Base-by-base conservation (phyloP, 2,797 vertebrate species). In the Enteromius anoplus region DNA sequence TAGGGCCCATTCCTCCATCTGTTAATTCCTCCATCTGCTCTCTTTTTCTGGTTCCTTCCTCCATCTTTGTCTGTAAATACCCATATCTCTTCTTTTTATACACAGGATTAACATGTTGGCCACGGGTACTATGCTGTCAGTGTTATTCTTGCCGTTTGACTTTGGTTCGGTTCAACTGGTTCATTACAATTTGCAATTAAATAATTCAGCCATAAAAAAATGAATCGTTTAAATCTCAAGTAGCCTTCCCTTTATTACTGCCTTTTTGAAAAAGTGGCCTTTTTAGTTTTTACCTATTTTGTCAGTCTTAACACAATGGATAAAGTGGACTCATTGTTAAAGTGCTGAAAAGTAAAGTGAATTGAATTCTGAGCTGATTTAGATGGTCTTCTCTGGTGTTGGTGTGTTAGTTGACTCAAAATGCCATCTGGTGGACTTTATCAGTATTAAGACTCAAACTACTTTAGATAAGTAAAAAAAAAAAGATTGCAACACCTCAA, bases 401-500 rank as follows among this genome's bases (percentile, higher is more conserved):
- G 32, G 29, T 72, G 78, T 87, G 64, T 89, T 85, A 53, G 86
- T 80, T 87, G 84, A 85, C 86, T 83, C 86, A 88, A 89, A 85
- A 76, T 81, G 89, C 89, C 93, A 91, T 90, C 91, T 80, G 84
- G 90, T 94, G 94, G 92, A 85, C 72, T 68, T 85, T 90, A 89
- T 84, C 89, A 92, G 91, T 93, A 91, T 91, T 92, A 83, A 75
- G 58, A 82, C 32, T 58, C 81, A 88, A 79, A 66, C 26, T 55
- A 68, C 55, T 62, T 45, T 80, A 4, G 17, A 71, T 6, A 3
- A n/a, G 11, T 19, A 12, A 60, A 17, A 14, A 45, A 40, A 7
- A 71, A 17, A 21, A 66, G 1, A 76, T 55, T 15, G 3, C 12
- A 49, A 17, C 14, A 42, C 62, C 72, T 68, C 60, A 75, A 82